Evolutionary conservation across 1,140 invertebrate species (phyloP), one percentile per base, ranked within the genome.

Genomic region (Acyrthosiphon pisum): DNA sequence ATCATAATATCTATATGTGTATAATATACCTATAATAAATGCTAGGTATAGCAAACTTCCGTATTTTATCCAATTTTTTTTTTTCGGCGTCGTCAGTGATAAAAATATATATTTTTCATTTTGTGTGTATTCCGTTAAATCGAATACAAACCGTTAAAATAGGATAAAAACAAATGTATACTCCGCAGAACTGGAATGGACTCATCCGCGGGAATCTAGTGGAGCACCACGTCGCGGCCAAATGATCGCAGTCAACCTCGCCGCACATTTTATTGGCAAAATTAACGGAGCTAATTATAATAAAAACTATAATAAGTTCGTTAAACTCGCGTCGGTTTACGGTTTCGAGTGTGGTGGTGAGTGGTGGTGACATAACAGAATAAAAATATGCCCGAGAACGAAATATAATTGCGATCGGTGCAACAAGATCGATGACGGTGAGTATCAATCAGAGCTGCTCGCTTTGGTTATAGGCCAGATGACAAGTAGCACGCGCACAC

Each of bases 231-330:
- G 35, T 37, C 23, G 50, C 11, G n/a, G 4, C 60, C 14, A 18
- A 44, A 53, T 20, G 56, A 90, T 60, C 53, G n/a, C n/a, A n/a
- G 35, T 90, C 88, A 60, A 56, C 50, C 23, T 90, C 88, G 50
- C 14, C 20, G 50, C 20, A 22, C 50, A 53, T 4, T 2, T 76
- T n/a, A 76, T 76, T 6, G 48, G 48, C 37, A 37, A 50, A 90
- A 53, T 90, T 56, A 90, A 90, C 88, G 88, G 50, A 37, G 50
- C 88, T 53, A 90, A 90, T 90, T 90, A 90, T 56, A 56, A 53
- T 37, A 37, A 90, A 90, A 90, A 48, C 86, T 48, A 48, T 18
- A 35, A 35, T 35, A 89, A 89, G 87, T 89, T 89, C 86, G 46
- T 44, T 89, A 89, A 89, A 89, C 87, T 89, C 87, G 30, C 87